Conservation (phyloP, 2,113 vertebrate genomes). For the Zapornia atra region DNA sequence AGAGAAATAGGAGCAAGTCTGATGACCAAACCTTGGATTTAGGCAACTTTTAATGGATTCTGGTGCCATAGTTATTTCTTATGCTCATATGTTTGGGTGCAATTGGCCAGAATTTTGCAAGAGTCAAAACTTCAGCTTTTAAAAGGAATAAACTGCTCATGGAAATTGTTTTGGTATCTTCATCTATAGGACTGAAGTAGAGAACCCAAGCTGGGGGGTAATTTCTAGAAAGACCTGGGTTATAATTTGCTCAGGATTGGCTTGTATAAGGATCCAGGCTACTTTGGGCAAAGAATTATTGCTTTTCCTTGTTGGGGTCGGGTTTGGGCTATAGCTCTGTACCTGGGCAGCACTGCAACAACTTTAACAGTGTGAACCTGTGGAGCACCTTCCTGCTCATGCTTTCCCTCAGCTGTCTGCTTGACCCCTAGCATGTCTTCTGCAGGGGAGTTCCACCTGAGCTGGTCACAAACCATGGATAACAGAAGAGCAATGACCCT, state of each 20-base stretch:
- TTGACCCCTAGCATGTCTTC: not conserved
- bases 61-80: not conserved
- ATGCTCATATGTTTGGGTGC: not conserved
- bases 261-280: not conserved
- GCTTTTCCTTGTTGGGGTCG: not conserved
- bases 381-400: not conserved
- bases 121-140: not conserved
- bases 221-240: not conserved
- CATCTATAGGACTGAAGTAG: not conserved
- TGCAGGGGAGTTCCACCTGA: not conserved
- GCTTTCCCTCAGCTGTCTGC: not conserved
- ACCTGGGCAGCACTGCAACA: not conserved
- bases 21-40: not conserved
- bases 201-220: not conserved
- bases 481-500: not conserved
- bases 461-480: not conserved
- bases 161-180: not conserved
- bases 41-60: not conserved
- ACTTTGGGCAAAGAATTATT: not conserved
- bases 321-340: not conserved
- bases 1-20: not conserved
- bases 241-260: not conserved
- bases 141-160: not conserved
- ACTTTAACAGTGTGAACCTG: not conserved
- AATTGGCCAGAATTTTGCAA: not conserved